Evolutionary conservation across 92 coral and sea anemone species (phyloP), one percentile per base, ranked within the genome.

Genomic region (Zoanthus solanderi): DNA sequence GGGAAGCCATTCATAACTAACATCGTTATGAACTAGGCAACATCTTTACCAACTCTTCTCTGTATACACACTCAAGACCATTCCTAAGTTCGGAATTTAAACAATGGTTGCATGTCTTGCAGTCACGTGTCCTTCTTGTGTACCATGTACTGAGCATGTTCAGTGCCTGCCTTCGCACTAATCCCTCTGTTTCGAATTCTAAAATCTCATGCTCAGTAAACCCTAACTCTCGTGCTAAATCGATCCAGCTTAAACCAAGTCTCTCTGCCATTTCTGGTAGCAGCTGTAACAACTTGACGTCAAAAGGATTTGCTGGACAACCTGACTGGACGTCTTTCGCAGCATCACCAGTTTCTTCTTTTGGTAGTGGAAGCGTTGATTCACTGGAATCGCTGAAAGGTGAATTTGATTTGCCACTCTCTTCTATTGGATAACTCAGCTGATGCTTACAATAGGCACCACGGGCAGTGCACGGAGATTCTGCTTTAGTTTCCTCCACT

Each of bases 241-340:
- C 85, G 12, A 81, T 81, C 85, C 85, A 81, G 65, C 76, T 81
- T 32, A 81, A 65, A 66, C 85, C 85, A 16, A 81, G 63, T 66
- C 85, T 81, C 85, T 81, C 76, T 0, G 85, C 45, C 10, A 81
- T 37, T 75, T 37, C 61, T 23, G 76, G 47, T 32, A 81, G 31
- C 53, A 81, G 11, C 30, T 81, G 75, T 17, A 50, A n/a, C 50
- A n/a, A n/a, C 1, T 28, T 23, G 18, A 29, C 58, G 29, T 81
- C 75, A 45, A 58, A 81, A 46, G 63, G 58, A 30, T 52, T 48
- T 6, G 1, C 46, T 13, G 85, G 61, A 63, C 85, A 66, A 14
- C 34, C 45, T 29, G 60, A 47, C 14, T n/a, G 14, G 46, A 11
- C 58, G 46, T 66, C 75, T 75, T 44, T 66, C 47, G 44, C 44